phyloP scores from a whole-genome alignment of 2,113 vertebrate species.

The Tapirus terrestris region DNA sequence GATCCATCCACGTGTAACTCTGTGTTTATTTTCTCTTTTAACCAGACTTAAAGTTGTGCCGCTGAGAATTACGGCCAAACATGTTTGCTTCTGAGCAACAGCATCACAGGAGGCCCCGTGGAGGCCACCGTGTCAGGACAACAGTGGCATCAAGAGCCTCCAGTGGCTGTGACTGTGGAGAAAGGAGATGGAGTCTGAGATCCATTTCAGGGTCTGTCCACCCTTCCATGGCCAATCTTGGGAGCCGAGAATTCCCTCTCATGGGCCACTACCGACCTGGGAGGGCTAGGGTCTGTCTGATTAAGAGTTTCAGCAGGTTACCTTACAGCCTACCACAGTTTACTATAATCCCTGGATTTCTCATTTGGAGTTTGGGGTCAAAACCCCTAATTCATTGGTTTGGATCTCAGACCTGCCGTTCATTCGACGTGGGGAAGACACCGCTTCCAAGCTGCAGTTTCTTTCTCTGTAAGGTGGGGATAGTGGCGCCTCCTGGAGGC shows the following conservation, averaged over 20 bases:
- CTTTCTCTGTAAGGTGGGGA: neutral
- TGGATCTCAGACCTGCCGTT: neutral
- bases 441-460: neutral
- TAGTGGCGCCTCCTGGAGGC: neutral
- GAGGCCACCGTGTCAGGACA: neutral
- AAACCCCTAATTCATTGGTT: neutral
- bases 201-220: neutral
- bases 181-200: neutral
- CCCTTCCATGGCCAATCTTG: neutral
- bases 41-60: neutral
- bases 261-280: too few relatives aligned
- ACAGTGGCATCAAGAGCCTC: neutral
- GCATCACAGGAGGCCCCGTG: too few relatives aligned
- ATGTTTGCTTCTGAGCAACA: neutral
- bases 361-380: neutral
- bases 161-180: neutral
- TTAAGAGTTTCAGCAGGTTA: too few relatives aligned
- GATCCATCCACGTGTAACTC: neutral
- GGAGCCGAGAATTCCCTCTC: neutral
- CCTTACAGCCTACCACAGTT: neutral
- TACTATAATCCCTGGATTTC: neutral
- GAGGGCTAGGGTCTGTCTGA: too few relatives aligned
- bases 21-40: neutral
- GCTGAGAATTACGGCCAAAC: neutral
- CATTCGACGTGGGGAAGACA: neutral